phyloP scores from a whole-genome alignment of 2,113 vertebrate genomes.

The Grallaria varia region DNA sequence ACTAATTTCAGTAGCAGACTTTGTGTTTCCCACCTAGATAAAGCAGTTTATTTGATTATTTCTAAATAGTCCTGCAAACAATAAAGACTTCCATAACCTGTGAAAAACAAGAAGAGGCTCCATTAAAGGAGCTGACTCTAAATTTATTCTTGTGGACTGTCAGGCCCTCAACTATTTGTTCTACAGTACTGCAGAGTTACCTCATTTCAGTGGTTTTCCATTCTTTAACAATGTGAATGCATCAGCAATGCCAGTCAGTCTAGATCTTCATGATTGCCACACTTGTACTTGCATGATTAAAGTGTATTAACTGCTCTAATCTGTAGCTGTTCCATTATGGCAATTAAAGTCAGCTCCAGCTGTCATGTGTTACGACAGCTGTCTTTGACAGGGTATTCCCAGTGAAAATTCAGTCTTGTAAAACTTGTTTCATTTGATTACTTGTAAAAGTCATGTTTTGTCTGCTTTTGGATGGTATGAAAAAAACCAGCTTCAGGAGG shows the following conservation, averaged over 20 bases:
- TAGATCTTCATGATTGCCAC: background rate
- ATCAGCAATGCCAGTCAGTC: background rate
- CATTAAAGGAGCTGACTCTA: background rate
- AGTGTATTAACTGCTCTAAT: background rate
- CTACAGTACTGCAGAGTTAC: background rate
- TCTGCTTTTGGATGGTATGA: background rate
- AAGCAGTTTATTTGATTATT: background rate
- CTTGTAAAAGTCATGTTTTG: background rate
- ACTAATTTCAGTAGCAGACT: background rate
- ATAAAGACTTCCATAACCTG: background rate
- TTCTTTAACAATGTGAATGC: background rate
- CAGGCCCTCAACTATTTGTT: background rate
- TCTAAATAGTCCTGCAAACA: background rate
- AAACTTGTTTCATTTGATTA: background rate
- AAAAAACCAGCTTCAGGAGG: background rate
- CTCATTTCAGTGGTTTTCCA: background rate
- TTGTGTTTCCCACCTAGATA: background rate
- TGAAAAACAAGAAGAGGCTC: background rate
- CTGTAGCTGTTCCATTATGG: background rate
- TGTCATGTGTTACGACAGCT: constrained; percentile 13
- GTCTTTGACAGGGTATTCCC: constrained; percentile 17
- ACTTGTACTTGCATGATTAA: background rate
- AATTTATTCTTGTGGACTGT: background rate
- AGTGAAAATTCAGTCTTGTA: background rate
- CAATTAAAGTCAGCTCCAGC: constrained; percentile 23